Evolutionary conservation across 2,113 vertebrate genomes (phyloP), one percentile per base, ranked within the genome.

Genomic region (Antigone vipio): DNA sequence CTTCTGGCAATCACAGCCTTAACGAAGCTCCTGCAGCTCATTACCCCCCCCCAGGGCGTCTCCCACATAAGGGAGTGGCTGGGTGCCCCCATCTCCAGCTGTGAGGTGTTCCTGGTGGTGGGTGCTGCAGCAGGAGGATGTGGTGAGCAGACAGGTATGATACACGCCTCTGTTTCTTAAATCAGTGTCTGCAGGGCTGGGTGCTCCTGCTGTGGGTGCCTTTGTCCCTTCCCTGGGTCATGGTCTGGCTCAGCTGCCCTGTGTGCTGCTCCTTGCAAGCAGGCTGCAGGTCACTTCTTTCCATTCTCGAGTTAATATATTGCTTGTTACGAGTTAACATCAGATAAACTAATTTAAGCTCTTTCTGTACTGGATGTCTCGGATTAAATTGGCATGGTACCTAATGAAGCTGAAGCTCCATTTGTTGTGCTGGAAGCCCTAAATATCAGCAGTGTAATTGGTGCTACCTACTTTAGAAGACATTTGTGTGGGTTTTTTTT

Each of bases 371-470:
- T 87, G 88, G 85, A 83, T 96, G 96, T 95, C 96, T 97, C 3
- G 29, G 86, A 64, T 63, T 77, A 89, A 95, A 90, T 96, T 97
- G 97, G 97, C 97, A 93, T 35, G 24, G 86, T 87, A 94, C 79
- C 94, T 96, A 95, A 95, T 91, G 81, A 97, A 95, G 96, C 91
- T 91, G 91, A 73, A 92, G 88, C 81, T 95, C 87, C 97, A 94
- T 95, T 95, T 90, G 96, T 92, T 94, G 84, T 82, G 86, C 94
- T 93, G 91, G 89, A 97, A 97, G 94, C 91, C 95, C 95, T 96
- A 96, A 97, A 95, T 97, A 97, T 95, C 97, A 96, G 84, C 55
- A n/a, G 89, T 21, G 92, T 80, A 95, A 95, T 94, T 85, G 92
- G 86, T 93, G 89, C 55, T 89, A 40, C 86, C 71, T 4, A 23